Evolutionary conservation across 2,888 invertebrate genomes (phyloP).

Genomic region (Scaptomyza cyrtandrae): DNA sequence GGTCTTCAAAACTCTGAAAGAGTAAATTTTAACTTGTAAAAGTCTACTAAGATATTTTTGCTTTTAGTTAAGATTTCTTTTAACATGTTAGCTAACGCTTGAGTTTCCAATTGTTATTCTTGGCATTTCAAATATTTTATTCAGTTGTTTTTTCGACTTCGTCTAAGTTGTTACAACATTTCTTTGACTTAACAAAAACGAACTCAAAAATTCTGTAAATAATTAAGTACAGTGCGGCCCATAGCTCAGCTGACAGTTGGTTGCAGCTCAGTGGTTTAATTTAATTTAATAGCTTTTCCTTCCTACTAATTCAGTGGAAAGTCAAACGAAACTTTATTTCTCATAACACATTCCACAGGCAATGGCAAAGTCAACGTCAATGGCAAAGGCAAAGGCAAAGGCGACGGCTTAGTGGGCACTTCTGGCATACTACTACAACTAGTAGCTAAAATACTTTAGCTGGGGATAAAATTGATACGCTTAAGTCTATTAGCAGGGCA

Average conservation of each 20-base stretch:
- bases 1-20: too few relatives aligned
- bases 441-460: neutral
- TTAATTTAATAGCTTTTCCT: slow-evolving; percentile 27
- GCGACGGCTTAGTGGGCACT: slow-evolving; percentile 20
- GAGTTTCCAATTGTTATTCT: neutral
- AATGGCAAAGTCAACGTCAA: neutral
- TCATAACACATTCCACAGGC: slow-evolving; percentile 20
- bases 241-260: slow-evolving; percentile 20
- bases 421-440: slow-evolving; percentile 12
- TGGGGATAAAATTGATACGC: slow-evolving; percentile 55
- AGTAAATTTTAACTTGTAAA: neutral
- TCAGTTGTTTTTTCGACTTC: neutral
- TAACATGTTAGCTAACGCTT: neutral
- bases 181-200: neutral
- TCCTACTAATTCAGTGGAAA: neutral
- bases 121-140: slow-evolving; percentile 11
- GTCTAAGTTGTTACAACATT: neutral
- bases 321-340: slow-evolving; percentile 6
- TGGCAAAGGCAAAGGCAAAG: neutral
- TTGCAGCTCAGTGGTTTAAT: slow-evolving; percentile 29
- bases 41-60: neutral
- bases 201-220: slow-evolving; percentile 36
- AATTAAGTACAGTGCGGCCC: slow-evolving; percentile 37
- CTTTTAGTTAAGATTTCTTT: neutral
- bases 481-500: slow-evolving; percentile 53